Conservation (phyloP, 2,113 vertebrate species). For the Pampusana beccarii region DNA sequence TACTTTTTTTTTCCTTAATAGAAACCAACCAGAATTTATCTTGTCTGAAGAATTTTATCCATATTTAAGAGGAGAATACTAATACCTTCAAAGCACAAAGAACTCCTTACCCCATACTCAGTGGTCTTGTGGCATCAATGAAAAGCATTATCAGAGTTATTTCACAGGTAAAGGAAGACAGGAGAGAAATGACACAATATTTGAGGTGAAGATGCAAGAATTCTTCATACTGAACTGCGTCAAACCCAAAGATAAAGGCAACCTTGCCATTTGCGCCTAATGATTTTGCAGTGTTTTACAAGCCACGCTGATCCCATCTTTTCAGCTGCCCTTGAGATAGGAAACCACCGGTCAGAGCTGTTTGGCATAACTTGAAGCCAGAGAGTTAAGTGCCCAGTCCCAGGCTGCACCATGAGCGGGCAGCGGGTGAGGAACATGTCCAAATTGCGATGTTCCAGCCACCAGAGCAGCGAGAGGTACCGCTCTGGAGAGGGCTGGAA, state of each 20-base stretch:
- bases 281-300: background rate
- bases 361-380: background rate
- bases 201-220: conserved; percentile 23
- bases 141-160: conserved; percentile 11
- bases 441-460: background rate
- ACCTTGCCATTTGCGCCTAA: background rate
- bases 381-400: background rate
- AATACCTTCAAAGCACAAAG: conserved; percentile 34
- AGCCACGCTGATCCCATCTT: background rate
- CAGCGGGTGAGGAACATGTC: background rate
- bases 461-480: background rate
- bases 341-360: background rate
- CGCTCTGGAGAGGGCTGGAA: background rate
- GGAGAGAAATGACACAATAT: background rate
- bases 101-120: conserved; percentile 8
- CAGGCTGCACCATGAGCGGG: background rate
- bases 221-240: background rate
- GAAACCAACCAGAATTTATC: conserved; percentile 46
- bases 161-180: background rate
- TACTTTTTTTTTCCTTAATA: conserved; percentile 38
- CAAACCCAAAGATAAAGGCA: background rate
- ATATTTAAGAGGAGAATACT: conserved; percentile 51
- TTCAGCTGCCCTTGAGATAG: background rate
- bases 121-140: background rate
- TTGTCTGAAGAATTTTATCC: conserved; percentile 54